Conservation (phyloP, 1,140 invertebrate genomes). For the Brevipalpus yothersi region DNA sequence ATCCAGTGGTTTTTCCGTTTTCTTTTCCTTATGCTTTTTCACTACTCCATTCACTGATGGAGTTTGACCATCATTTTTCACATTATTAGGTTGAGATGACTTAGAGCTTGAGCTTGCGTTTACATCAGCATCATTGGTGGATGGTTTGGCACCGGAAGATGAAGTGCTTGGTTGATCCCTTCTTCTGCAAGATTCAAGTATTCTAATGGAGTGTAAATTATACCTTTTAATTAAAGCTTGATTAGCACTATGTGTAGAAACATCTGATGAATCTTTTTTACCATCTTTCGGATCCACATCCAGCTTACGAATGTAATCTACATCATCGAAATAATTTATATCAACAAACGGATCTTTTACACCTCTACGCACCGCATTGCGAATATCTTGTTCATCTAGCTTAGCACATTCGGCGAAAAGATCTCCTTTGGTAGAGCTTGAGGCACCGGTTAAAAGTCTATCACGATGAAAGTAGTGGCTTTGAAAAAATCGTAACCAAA, state of each 20-base stretch:
- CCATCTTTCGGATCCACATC: neutral
- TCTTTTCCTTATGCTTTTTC: neutral
- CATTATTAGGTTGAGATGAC: neutral
- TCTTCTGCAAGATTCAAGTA: slow-evolving; percentile 42
- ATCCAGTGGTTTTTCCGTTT: neutral
- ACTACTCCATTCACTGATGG: neutral
- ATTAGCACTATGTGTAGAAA: slow-evolving; percentile 30
- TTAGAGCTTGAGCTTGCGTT: neutral
- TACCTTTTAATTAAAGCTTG: slow-evolving; percentile 79
- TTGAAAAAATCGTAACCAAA: slow-evolving; percentile 99
- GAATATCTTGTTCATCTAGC: slow-evolving; percentile 66
- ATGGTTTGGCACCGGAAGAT: neutral
- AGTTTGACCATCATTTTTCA: too few relatives aligned
- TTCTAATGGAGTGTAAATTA: slow-evolving; percentile 93
- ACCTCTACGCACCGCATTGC: slow-evolving; percentile 45
- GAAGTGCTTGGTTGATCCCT: slow-evolving; percentile 15
- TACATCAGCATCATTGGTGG: neutral
- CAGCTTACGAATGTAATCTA: neutral
- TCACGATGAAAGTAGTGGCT: slow-evolving; percentile 99
- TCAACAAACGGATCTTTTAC: slow-evolving; percentile 54
- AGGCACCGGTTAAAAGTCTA: slow-evolving; percentile 50
- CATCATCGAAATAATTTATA: slow-evolving; percentile 47
- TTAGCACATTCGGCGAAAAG: slow-evolving; percentile 90
- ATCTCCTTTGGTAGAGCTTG: slow-evolving; percentile 37
- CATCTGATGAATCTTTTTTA: neutral